These are phyloP conservation scores for Ophraella communa DNA, from an alignment of 2,888 invertebrate genomes.

Conservation along the genomic window DNA sequence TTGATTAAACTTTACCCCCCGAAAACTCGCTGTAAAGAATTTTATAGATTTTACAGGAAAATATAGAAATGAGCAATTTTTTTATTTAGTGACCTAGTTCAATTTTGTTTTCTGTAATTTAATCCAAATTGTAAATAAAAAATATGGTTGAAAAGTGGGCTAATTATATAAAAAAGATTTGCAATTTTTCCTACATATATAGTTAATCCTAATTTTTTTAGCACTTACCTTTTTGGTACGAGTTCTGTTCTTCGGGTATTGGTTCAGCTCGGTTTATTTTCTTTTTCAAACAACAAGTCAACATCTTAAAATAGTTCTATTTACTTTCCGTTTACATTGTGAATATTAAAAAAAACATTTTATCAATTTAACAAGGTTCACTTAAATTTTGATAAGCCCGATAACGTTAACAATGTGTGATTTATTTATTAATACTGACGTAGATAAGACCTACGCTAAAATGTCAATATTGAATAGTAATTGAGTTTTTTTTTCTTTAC, in stretches of 20 bases:
- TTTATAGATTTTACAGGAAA: too few species aligned
- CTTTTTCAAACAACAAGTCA: conserved; percentile 2
- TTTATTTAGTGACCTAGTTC: too few species aligned
- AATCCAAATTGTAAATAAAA: too few species aligned
- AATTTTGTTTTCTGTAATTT: too few species aligned
- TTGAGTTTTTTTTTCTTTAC: too few species aligned
- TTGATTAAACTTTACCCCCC: too few species aligned
- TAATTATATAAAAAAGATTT: too few species aligned
- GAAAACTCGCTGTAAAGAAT: too few species aligned
- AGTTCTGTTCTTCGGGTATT: not conserved
- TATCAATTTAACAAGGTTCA: not conserved
- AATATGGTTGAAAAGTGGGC: too few species aligned
- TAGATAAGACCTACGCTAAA: not conserved
- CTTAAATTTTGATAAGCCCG: not conserved
- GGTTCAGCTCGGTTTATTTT: not conserved
- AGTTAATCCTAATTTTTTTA: too few species aligned
- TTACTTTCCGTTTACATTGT: not conserved
- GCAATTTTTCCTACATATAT: too few species aligned
- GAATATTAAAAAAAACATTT: not conserved
- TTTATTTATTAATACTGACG: not conserved
- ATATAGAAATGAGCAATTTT: too few species aligned
- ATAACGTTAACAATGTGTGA: not conserved
- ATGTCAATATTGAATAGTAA: not conserved
- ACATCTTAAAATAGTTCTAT: not conserved
- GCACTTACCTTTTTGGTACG: not conserved